These are phyloP conservation scores for Tympanuchus pallidicinctus DNA, from an alignment of 2,113 vertebrate genomes.

Conservation along the genomic window DNA sequence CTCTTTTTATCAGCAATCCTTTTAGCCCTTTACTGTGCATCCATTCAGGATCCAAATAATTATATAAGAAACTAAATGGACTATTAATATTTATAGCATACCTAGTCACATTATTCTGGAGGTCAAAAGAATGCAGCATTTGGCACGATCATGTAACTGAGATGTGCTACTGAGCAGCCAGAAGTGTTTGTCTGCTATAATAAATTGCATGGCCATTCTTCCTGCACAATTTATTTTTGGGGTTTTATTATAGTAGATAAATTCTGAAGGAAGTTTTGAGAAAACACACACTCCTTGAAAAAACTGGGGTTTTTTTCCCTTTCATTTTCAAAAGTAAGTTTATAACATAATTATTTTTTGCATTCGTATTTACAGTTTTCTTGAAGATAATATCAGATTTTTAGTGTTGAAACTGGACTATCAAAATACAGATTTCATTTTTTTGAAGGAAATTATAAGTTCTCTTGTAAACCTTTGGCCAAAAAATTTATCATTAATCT, in stretches of 20 bases:
- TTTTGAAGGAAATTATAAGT: neutral
- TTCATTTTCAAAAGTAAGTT: neutral
- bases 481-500: neutral
- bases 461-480: neutral
- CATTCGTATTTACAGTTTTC: neutral
- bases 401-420: neutral
- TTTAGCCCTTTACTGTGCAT: neutral
- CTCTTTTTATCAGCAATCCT: neutral
- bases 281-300: neutral
- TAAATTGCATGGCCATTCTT: neutral
- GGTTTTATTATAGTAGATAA: neutral
- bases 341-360: neutral
- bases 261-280: neutral
- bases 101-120: neutral
- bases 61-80: neutral
- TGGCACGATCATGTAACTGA: neutral
- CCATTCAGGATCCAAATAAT: neutral
- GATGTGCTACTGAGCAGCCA: neutral
- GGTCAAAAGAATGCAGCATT: neutral
- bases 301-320: neutral
- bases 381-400: neutral
- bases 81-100: slow-evolving; percentile 27
- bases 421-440: neutral
- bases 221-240: neutral
- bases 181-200: neutral